phyloP scores from a whole-genome alignment of 2,113 vertebrate species.

The Otolemur garnettii region DNA sequence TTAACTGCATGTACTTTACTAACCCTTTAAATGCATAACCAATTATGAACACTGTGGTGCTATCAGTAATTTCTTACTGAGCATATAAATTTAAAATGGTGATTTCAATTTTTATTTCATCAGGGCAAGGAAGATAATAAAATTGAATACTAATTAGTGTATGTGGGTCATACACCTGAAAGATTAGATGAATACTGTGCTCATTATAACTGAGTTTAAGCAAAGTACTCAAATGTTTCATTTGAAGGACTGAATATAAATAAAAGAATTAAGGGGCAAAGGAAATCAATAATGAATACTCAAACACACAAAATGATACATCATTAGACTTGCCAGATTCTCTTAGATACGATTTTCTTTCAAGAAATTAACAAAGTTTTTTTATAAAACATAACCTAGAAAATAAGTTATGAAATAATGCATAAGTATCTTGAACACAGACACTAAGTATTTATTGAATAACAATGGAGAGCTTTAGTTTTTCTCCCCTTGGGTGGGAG shows the following conservation, averaged over 20 bases:
- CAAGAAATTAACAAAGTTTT: not conserved
- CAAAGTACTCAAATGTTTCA: slow-evolving; percentile 79
- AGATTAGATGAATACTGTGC: slow-evolving; percentile 73
- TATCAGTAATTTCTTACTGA: slow-evolving; percentile 85
- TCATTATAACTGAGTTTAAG: slow-evolving; percentile 82
- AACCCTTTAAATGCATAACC: slow-evolving; percentile 84
- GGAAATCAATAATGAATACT: slow-evolving; percentile 80
- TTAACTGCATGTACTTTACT: slow-evolving; percentile 61
- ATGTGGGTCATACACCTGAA: slow-evolving; percentile 82
- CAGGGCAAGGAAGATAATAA: slow-evolving; percentile 83
- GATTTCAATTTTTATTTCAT: slow-evolving; percentile 87
- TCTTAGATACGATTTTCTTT: slow-evolving; percentile 28
- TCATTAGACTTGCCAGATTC: slow-evolving; percentile 56
- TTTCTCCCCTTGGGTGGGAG: not conserved
- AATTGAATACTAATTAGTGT: slow-evolving; percentile 85
- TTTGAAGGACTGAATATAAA: slow-evolving; percentile 80
- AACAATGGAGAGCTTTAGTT: not conserved
- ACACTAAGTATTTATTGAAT: not conserved
- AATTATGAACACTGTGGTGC: slow-evolving; percentile 82
- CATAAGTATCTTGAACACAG: not conserved
- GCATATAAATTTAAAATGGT: slow-evolving; percentile 85
- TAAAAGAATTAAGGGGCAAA: slow-evolving; percentile 82
- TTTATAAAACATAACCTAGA: slow-evolving; percentile 25
- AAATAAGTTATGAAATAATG: slow-evolving; percentile 33
- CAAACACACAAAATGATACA: slow-evolving; percentile 62